Conservation (phyloP, 1,140 invertebrate genomes). For the Potamilus streckersoni region DNA sequence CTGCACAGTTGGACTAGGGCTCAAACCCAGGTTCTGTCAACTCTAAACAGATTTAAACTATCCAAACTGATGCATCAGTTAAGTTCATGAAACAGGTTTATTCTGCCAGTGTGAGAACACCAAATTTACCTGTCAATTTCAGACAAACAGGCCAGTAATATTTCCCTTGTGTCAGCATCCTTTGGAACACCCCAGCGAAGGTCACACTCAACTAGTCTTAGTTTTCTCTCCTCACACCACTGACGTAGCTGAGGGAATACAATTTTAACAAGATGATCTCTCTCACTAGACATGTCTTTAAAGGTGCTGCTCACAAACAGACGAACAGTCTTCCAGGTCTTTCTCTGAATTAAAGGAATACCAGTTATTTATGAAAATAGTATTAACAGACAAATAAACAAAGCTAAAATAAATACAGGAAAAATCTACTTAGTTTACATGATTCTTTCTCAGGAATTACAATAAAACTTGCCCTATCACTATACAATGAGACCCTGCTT, state of each 20-base stretch:
- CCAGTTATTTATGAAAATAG: neutral
- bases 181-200: conserved; percentile 48
- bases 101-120: no score
- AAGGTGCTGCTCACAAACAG: conserved; percentile 61
- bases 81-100: no score
- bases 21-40: no score
- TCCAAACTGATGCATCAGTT: no score
- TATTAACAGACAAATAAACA: neutral
- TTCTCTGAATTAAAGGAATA: conserved; percentile 25
- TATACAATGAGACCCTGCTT: no score
- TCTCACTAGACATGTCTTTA: conserved; percentile 55
- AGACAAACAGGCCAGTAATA: conserved; percentile 32
- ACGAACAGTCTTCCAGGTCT: conserved; percentile 49
- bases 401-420: neutral
- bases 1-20: no score
- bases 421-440: neutral
- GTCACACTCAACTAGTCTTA: conserved; percentile 51
- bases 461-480: no score
- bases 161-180: conserved; percentile 35
- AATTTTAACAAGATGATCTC: conserved; percentile 54
- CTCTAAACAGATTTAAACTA: no score
- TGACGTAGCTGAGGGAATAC: conserved; percentile 43
- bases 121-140: conserved; percentile 36
- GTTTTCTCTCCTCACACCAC: conserved; percentile 47
- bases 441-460: neutral